A percentile compares a stretch with the other conserved stretches of the same genome.
Evolutionary conservation across 2,888 invertebrate genomes (phyloP).

Genomic region (Mythimna albipuncta): DNA sequence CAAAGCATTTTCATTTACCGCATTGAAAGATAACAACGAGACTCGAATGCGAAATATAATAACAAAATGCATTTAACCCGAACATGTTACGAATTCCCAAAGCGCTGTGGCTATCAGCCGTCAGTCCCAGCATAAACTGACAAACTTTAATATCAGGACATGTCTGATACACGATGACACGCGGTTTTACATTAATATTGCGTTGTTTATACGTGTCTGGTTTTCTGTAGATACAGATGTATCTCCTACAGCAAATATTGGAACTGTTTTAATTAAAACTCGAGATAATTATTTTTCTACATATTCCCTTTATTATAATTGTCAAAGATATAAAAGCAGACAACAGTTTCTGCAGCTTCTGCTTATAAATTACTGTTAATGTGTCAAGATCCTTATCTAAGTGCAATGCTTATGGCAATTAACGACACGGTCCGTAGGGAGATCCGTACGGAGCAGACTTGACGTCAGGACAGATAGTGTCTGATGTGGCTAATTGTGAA

Average conservation of each 20-base stretch:
- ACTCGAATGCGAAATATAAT: conserved; percentile 46
- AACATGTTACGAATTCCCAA: conserved; percentile 56
- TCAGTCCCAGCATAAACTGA: conserved; percentile 58
- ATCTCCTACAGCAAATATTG: neutral
- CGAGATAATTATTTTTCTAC: neutral
- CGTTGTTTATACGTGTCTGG: conserved; percentile 13
- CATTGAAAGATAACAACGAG: conserved; percentile 46
- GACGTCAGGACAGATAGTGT: conserved; percentile 21
- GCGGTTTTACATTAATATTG: conserved; percentile 55
- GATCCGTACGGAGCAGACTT: conserved; percentile 8
- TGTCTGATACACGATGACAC: conserved; percentile 50
- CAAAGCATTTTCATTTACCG: conserved; percentile 35
- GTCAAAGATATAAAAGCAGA: neutral
- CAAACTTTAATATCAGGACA: conserved; percentile 61
- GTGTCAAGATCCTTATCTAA: conserved; percentile 40
- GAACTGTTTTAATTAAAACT: conserved; percentile 8
- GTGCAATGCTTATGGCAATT: conserved; percentile 44
- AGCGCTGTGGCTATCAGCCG: conserved; percentile 58
- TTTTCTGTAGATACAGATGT: conserved; percentile 4
- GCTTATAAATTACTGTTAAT: neutral
- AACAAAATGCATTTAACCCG: conserved; percentile 59
- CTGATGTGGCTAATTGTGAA: conserved; percentile 37
- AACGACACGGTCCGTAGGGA: conserved; percentile 39
- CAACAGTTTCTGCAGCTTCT: conserved; percentile 1
- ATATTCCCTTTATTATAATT: neutral